Base-by-base conservation (phyloP, 2,113 vertebrate species). In the Corvus moneduloides region DNA sequence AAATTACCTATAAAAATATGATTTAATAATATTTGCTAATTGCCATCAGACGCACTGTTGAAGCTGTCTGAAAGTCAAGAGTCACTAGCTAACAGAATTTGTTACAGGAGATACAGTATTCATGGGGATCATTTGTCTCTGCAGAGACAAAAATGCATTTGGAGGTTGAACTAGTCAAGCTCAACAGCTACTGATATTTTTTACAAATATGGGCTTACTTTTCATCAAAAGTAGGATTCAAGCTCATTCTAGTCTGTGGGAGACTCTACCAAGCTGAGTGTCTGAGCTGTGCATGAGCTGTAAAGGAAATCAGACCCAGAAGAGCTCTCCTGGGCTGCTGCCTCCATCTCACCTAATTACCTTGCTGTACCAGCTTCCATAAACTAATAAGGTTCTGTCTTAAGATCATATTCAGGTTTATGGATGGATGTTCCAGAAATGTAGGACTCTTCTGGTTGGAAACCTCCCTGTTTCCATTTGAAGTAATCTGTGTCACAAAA, bases 21-120 rank as follows among this genome's bases (percentile, higher is more conserved):
- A 75, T 96, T 93, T 88, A 93, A 91, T 89, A 84, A 86, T 54
- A 94, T 54, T 43, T 92, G 41, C 58, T 73, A 80, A 93, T 44
- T 75, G n/a, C 76, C 41, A 30, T 64, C 84, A 91, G 79, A 73
- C 71, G 84, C 13, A 1, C 37, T 91, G 44, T 64, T 82, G 35
- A 83, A 96, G 71, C 39, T 94, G 27, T 11, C 75, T 48, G 21
- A 93, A 93, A 88, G 69, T 46, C 35, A 62, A 59, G 37, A 81
- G 18, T 49, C 49, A 43, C 33, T 39, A 71, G 8, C 46, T 55
- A 84, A 76, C 10, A 74, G 56, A 33, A 90, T 84, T 91, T 87
- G 26, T 78, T 69, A 84, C 26, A 77, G 8, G n/a, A 64, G 37
- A 52, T 61, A 43, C 6, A 15, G 78, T 67, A 71, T 89, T 91